Base-by-base conservation (phyloP, 2,797 vertebrate species). In the Siniperca obscura region DNA sequence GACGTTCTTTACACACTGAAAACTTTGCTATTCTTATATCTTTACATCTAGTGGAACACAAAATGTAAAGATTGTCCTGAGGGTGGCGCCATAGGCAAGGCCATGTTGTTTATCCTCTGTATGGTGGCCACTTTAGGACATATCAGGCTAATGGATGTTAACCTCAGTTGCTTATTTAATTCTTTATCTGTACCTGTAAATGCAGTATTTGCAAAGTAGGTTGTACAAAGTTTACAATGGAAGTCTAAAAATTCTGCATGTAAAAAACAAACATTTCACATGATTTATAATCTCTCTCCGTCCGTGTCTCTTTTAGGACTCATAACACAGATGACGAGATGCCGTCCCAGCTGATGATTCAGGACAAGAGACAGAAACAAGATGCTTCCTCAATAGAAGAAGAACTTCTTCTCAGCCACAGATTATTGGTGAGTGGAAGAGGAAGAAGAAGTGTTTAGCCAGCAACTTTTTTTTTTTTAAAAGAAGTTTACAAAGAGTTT, bases 331-430 rank as follows among this genome's bases (percentile, higher is more conserved):
- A 93, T 0, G 85, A 92, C 12, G 94, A 94, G 50, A 1, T 56
- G 16, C 42, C 53, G 6, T 78, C 83, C 60, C 55, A 82, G 84
- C 74, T 90, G 83, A 25, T 61, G 40, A 72, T 72, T 67, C 83
- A 74, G 76, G 92, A 94, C 70, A 96, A 96, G 70, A 94, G 92
- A 78, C 86, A 50, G 70, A 96, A 90, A 77, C 90, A 62, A 19
- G 50, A 74, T 2, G 25, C 83, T 3, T 79, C 73, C 30, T 76
- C 89, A 0, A 72, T 92, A 36, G 93, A 94, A 48, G 93, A 95
- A 61, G 90, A 93, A 25, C 86, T 95, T 6, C 87, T 95, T 0
- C 91, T 95, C 66, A 88, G 78, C 67, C 91, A 94, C 60, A 87
- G 59, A 44, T 67, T 94, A 4, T 84, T 94, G 92, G 95, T 96